These are phyloP conservation scores for Drosophila infuscata DNA, from an alignment of 2,888 invertebrate genomes.

Conservation along the genomic window DNA sequence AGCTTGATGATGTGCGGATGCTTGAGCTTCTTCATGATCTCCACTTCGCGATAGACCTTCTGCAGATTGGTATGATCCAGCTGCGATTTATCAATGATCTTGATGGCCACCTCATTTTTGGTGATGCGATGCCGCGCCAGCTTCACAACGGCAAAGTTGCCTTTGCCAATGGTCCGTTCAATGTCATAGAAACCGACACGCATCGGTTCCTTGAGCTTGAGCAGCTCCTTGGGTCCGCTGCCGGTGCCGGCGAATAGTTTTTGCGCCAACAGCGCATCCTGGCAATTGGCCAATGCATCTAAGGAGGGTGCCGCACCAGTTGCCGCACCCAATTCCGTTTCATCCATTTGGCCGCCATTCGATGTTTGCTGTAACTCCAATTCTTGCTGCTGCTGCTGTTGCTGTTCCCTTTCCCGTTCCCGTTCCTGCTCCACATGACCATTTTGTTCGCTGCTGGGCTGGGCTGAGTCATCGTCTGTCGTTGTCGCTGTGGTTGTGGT, in stretches of 20 bases:
- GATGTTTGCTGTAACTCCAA: conserved; percentile 5
- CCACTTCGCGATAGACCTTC: conserved; percentile 98
- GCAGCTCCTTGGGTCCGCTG: conserved; percentile 66
- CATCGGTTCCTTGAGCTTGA: conserved; percentile 88
- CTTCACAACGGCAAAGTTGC: conserved; percentile 99
- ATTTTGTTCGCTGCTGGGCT: background rate
- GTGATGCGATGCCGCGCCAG: conserved; percentile 98
- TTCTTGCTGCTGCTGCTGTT: background rate
- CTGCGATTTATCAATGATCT: conserved; percentile 97
- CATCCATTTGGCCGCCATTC: conserved; percentile 9
- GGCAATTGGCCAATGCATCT: conserved; percentile 68
- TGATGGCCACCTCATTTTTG: conserved; percentile 99
- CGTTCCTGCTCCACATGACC: conserved; percentile 6
- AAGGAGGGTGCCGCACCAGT: conserved; percentile 56
- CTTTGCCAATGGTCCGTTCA: conserved; percentile 98
- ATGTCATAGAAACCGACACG: conserved; percentile 99
- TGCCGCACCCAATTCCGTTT: conserved; percentile 24
- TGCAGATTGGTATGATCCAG: conserved; percentile 95
- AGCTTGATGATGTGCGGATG: conserved; percentile 99
- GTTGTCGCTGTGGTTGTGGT: background rate
- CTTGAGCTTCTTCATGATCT: conserved; percentile 97
- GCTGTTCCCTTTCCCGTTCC: conserved; percentile 2
- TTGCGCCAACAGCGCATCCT: conserved; percentile 65
- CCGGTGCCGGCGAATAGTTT: conserved; percentile 62
- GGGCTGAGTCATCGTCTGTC: conserved; percentile 2